Evolutionary conservation across 2,888 invertebrate species (phyloP), one percentile per base, ranked within the genome.

Genomic region (Noctua janthina): DNA sequence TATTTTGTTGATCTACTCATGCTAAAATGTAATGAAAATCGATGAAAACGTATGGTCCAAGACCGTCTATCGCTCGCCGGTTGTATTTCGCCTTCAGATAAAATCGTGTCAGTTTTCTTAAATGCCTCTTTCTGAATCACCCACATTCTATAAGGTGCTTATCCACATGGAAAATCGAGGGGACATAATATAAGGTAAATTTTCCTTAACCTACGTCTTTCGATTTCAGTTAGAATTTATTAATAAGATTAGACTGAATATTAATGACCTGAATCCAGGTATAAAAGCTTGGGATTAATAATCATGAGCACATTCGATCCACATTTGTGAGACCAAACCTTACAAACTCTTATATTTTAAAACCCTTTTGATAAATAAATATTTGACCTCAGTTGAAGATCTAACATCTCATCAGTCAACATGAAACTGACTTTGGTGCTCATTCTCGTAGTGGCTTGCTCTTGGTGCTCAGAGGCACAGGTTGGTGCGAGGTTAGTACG

Each of bases 361-460:
- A 59, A 59, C 17, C 35, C 43, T 56, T 75, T 1, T n/a, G 20
- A 10, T 46, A 43, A 46, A 0, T 51, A 7, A 20, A 43, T 43
- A 54, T 13, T 77, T 49, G 23, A 10, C n/a, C 6, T 39, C 10
- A 69, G 35, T 74, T 49, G 35, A 54, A 76, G 8, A 74, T 68
- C 20, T 13, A 39, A 20, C 29, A 23, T 35, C 17, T 72, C 39
- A 71, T n/a, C 66, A 74, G 56, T 74, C 64, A 75, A 66, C 39
- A 85, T 85, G 85, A 85, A 85, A 68, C 11, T 85, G 20, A 51
- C n/a, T 43, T 74, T 85, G 78, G 78, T 85, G 17, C 70, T 85
- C 51, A 39, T 85, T n/a, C 13, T 85, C 4, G 46, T 77, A 4
- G 72, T 81, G 29, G 76, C 72, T 6, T 78, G 62, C 46, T 70